These are phyloP conservation scores for Pararge aegeria DNA, from an alignment of 1,140 invertebrate genomes.

Conservation along the genomic window DNA sequence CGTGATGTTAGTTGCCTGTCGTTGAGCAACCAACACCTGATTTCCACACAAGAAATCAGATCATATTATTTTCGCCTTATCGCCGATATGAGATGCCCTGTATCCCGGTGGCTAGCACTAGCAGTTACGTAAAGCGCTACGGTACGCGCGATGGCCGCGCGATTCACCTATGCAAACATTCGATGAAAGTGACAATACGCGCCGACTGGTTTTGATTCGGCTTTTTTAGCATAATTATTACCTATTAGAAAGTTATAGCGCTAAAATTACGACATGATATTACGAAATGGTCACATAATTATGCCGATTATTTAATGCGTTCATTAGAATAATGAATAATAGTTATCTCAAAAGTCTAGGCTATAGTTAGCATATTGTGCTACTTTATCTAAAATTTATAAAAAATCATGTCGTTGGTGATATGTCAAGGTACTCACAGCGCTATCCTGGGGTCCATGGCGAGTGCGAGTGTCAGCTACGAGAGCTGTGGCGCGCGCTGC, in stretches of 20 bases:
- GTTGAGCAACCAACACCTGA: slow-evolving; percentile 69
- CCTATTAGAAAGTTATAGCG: slow-evolving; percentile 57
- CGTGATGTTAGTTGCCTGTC: slow-evolving; percentile 65
- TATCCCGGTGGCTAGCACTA: slow-evolving; percentile 22
- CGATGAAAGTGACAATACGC: slow-evolving; percentile 55
- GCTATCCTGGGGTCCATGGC: slow-evolving; percentile 58
- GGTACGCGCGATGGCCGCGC: slow-evolving; percentile 23
- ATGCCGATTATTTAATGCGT: slow-evolving; percentile 13
- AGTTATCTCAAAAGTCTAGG: neutral
- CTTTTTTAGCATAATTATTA: slow-evolving; percentile 36
- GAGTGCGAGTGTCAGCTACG: slow-evolving; percentile 30
- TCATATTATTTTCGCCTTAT: slow-evolving; percentile 53
- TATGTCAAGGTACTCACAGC: slow-evolving; percentile 54
- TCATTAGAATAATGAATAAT: slow-evolving; percentile 11
- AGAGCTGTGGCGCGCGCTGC: slow-evolving; percentile 34
- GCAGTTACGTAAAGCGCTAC: slow-evolving; percentile 47
- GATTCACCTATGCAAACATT: slow-evolving; percentile 51
- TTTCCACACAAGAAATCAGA: slow-evolving; percentile 72
- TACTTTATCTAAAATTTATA: neutral
- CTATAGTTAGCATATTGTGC: neutral
- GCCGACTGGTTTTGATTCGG: slow-evolving; percentile 42
- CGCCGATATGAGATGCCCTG: slow-evolving; percentile 27
- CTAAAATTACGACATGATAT: slow-evolving; percentile 36
- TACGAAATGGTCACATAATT: slow-evolving; percentile 35
- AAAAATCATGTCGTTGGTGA: neutral